These are phyloP conservation scores for Euschistus heros DNA, from an alignment of 1,140 invertebrate species.

Conservation along the genomic window DNA sequence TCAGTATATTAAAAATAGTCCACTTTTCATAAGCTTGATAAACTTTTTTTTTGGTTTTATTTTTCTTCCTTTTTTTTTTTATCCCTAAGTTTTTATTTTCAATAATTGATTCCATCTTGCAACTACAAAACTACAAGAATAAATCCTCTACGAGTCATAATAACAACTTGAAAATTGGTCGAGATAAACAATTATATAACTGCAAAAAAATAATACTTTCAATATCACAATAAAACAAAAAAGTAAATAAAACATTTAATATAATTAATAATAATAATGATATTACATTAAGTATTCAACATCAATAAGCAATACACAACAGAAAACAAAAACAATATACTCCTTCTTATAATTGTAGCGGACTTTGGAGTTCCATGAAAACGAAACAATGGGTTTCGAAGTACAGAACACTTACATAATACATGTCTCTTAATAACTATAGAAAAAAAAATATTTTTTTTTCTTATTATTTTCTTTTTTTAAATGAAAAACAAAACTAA, in stretches of 20 bases:
- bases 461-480: no score
- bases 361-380: not conserved
- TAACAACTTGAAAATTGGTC: constrained; percentile 14
- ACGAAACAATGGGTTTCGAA: not conserved
- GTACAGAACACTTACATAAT: constrained; percentile 3
- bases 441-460: no score
- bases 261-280: constrained; percentile 8
- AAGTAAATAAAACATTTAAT: not conserved
- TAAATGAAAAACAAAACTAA: no score
- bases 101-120: constrained; percentile 4
- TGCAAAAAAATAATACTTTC: constrained; percentile 10
- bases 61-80: constrained; percentile 7
- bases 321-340: constrained; percentile 6
- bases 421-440: no score
- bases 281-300: constrained; percentile 12
- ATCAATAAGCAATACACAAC: constrained; percentile 5
- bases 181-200: not conserved
- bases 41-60: not conserved
- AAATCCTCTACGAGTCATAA: constrained; percentile 15
- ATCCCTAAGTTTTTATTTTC: not conserved
- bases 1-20: not conserved
- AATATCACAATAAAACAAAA: constrained; percentile 15
- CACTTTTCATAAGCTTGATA: constrained; percentile 1
- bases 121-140: constrained; percentile 17
- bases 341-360: not conserved